Percentiles rank a stretch among this genome's conserved stretches.
These are phyloP conservation scores for Pogonocichla stellata DNA, from an alignment of 2,113 vertebrate species.

Conservation along the genomic window DNA sequence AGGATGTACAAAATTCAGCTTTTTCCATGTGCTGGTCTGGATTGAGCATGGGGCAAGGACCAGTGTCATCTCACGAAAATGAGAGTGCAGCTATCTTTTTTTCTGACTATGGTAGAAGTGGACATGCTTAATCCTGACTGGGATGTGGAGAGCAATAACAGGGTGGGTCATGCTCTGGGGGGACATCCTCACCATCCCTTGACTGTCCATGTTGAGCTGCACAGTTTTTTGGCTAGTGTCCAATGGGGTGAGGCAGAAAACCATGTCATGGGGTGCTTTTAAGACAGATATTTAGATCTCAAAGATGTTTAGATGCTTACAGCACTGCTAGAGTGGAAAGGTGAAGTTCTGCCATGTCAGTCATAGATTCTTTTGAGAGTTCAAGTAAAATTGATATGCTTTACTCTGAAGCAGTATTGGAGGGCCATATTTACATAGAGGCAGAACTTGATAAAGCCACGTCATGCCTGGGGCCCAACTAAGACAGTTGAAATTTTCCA, in stretches of 20 bases:
- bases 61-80: accelerated
- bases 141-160: background rate
- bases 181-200: background rate
- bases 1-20: background rate
- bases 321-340: background rate
- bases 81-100: accelerated
- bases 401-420: background rate
- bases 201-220: background rate
- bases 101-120: background rate
- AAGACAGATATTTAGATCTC: background rate
- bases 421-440: background rate
- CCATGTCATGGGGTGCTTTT: background rate
- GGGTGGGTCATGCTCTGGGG: accelerated
- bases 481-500: background rate
- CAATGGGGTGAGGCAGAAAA: background rate
- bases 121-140: accelerated
- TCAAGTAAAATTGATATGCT: background rate
- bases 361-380: background rate
- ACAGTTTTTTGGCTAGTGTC: background rate
- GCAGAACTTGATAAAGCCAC: background rate
- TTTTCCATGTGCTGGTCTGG: background rate
- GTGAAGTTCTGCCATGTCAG: background rate
- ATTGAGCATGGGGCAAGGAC: accelerated
- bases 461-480: background rate
- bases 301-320: background rate